phyloP scores from a whole-genome alignment of 2,888 invertebrate species.

The Hofmannophila pseudospretella region DNA sequence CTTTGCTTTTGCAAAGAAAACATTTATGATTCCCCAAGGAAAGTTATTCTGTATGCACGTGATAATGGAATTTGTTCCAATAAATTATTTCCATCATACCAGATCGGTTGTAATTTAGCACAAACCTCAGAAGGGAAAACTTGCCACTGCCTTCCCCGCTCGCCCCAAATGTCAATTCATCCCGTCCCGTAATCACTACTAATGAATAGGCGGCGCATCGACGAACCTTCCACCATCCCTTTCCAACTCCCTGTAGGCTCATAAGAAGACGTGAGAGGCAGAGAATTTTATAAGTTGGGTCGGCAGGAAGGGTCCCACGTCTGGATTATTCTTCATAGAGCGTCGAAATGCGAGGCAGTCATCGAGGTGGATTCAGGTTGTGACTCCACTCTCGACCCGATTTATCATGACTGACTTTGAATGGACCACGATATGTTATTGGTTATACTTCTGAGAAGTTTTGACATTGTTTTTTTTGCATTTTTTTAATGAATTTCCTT shows the following conservation, averaged over 20 bases:
- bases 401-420: constrained; percentile 55
- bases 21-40: no score
- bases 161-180: constrained; percentile 74
- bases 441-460: constrained; percentile 8
- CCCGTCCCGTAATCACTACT: constrained; percentile 67
- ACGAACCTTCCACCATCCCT: constrained; percentile 50
- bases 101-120: constrained; percentile 59
- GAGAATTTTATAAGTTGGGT: constrained; percentile 41
- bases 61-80: no score
- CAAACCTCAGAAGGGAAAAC: constrained; percentile 64
- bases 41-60: no score
- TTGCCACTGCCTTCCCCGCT: constrained; percentile 54
- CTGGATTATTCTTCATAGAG: constrained; percentile 73
- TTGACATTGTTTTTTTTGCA: background rate
- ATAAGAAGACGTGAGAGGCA: constrained; percentile 47
- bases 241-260: constrained; percentile 32
- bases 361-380: constrained; percentile 67
- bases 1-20: no score
- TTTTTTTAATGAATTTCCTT: no score
- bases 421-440: constrained; percentile 32
- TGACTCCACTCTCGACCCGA: constrained; percentile 50
- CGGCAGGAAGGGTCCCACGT: constrained; percentile 48
- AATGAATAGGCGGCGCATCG: constrained; percentile 67
- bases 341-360: constrained; percentile 69
- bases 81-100: no score